A percentile compares a stretch with the other conserved stretches of the same genome.
Evolutionary conservation across 1,140 invertebrate genomes (phyloP).

Genomic region (Phocides pigmalion): DNA sequence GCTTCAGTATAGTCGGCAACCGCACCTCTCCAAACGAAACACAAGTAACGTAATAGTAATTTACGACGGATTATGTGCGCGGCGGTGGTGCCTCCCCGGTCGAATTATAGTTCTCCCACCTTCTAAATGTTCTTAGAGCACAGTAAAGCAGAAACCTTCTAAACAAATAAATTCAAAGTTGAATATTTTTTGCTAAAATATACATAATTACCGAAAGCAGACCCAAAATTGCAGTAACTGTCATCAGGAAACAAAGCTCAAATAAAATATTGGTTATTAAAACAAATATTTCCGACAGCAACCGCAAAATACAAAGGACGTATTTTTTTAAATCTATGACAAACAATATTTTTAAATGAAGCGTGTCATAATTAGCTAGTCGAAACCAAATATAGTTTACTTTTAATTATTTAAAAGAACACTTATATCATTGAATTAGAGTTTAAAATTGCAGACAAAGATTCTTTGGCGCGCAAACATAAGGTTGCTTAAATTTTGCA

Average conservation of each 20-base stretch:
- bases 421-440: conserved; percentile 4
- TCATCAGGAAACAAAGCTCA: conserved; percentile 26
- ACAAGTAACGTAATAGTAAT: too few species aligned
- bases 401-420: not conserved
- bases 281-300: conserved; percentile 46
- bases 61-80: too few species aligned
- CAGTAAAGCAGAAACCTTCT: too few species aligned
- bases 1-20: too few species aligned
- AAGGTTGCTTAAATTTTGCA: conserved; percentile 20
- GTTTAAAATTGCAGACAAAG: not conserved
- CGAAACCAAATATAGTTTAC: not conserved
- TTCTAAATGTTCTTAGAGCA: not conserved
- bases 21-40: too few species aligned
- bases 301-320: conserved; percentile 31
- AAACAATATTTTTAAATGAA: conserved; percentile 50
- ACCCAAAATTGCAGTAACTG: conserved; percentile 24
- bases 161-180: too few species aligned
- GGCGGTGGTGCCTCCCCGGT: too few species aligned
- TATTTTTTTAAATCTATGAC: conserved; percentile 45
- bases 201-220: conserved; percentile 4
- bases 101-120: too few species aligned
- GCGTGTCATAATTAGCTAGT: conserved; percentile 54
- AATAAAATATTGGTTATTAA: conserved; percentile 47
- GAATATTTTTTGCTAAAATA: conserved; percentile 6
- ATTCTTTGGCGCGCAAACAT: not conserved